A percentile compares a stretch with the other conserved stretches of the same genome.
Conservation (phyloP, 2,888 invertebrate species). For the Muscina levida region DNA sequence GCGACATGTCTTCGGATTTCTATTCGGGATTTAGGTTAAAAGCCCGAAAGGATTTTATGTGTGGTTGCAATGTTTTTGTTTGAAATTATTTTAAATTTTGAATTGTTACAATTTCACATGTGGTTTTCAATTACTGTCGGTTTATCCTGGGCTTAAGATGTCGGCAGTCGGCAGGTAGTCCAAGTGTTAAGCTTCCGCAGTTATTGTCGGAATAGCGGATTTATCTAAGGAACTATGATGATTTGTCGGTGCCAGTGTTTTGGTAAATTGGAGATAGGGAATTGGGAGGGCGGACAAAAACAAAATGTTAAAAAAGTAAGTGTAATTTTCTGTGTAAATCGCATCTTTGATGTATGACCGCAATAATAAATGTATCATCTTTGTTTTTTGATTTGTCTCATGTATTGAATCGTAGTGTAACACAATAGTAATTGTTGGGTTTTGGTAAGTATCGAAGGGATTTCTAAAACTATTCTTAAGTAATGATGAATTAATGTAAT, state of each 20-base stretch:
- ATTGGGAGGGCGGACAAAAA: too few species aligned
- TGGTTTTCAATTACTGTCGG: slow-evolving; percentile 55
- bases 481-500: too few species aligned
- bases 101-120: slow-evolving; percentile 50
- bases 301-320: background rate
- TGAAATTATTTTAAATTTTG: slow-evolving; percentile 30
- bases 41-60: slow-evolving; percentile 56
- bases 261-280: slow-evolving; percentile 2
- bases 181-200: slow-evolving; percentile 41
- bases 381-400: too few species aligned
- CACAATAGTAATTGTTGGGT: too few species aligned
- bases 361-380: background rate
- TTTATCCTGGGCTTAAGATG: too few species aligned
- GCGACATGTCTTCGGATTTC: slow-evolving; percentile 44
- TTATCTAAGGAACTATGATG: slow-evolving; percentile 11
- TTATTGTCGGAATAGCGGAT: background rate
- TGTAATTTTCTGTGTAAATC: background rate
- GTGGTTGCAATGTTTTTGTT: background rate
- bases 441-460: too few species aligned
- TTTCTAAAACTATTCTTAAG: too few species aligned
- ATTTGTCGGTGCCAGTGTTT: slow-evolving; percentile 35
- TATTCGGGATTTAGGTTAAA: slow-evolving; percentile 17
- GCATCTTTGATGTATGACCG: slow-evolving; percentile 34
- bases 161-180: background rate
- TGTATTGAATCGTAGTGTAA: too few species aligned